Conservation (phyloP, 2,113 vertebrate species). For the Corythaeola cristata region DNA sequence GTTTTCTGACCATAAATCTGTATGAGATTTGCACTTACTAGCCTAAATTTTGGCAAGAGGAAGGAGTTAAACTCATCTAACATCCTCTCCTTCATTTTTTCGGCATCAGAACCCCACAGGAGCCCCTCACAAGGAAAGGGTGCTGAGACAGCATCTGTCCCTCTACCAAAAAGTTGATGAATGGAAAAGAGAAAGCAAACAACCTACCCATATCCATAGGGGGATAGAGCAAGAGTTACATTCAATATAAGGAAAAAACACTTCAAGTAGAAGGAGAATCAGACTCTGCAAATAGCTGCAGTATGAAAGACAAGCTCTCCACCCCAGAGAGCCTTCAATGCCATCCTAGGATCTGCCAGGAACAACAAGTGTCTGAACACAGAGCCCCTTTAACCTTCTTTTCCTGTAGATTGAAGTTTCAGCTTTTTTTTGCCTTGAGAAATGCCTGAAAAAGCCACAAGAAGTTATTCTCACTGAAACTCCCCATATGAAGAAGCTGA, state of each 20-base stretch:
- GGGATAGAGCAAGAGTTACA: background rate
- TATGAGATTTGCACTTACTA: background rate
- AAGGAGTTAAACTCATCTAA: background rate
- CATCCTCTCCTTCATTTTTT: background rate
- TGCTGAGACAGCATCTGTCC: background rate
- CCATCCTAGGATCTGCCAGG: background rate
- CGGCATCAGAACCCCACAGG: background rate
- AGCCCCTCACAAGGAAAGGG: background rate
- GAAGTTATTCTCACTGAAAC: background rate
- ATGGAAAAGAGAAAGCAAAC: background rate
- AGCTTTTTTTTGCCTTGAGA: background rate
- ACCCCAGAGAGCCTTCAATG: accelerated
- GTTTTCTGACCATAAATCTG: background rate
- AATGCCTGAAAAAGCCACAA: background rate
- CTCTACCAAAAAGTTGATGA: background rate
- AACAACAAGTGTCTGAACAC: background rate
- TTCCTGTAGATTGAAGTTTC: background rate
- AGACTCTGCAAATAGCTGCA: background rate
- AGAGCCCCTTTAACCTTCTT: background rate
- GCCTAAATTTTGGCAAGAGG: background rate
- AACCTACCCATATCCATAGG: background rate
- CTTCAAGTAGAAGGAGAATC: background rate
- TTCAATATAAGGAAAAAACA: background rate
- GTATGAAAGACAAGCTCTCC: background rate
- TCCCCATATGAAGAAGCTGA: background rate